Evolutionary conservation across 2,888 invertebrate species (phyloP).

Genomic region (Sesia bembeciformis): DNA sequence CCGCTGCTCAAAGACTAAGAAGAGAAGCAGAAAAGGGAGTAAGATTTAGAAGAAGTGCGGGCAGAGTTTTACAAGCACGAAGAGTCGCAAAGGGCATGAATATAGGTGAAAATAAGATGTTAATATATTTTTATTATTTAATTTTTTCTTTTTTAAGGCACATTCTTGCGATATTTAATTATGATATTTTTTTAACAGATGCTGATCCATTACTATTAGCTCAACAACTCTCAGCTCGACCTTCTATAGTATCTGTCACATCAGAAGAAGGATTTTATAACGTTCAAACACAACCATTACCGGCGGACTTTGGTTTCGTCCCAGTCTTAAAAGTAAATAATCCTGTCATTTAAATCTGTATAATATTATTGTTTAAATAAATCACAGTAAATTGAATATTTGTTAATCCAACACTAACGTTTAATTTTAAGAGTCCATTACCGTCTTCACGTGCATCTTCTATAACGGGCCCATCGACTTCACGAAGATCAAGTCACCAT

Average conservation of each 20-base stretch:
- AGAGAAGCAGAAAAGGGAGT: slow-evolving; percentile 64
- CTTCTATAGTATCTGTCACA: slow-evolving; percentile 64
- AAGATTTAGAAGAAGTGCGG: slow-evolving; percentile 58
- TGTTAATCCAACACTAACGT: background rate
- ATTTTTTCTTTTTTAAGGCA: background rate
- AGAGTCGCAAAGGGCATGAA: slow-evolving; percentile 64
- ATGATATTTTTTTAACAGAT: slow-evolving; percentile 23
- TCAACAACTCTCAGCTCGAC: slow-evolving; percentile 64
- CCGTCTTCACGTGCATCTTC: slow-evolving; percentile 55
- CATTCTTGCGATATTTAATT: background rate
- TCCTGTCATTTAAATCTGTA: background rate
- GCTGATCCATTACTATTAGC: slow-evolving; percentile 61
- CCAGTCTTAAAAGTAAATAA: slow-evolving; percentile 46
- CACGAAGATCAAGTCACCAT: slow-evolving; percentile 63
- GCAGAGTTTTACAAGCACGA: slow-evolving; percentile 58
- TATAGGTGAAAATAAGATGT: slow-evolving; percentile 33
- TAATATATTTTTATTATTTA: background rate
- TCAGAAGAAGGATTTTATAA: slow-evolving; percentile 61
- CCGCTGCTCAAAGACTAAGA: slow-evolving; percentile 54
- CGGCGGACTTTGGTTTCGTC: slow-evolving; percentile 62
- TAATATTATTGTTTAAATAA: no score
- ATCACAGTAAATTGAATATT: no score
- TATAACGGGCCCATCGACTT: slow-evolving; percentile 57
- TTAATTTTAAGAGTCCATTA: slow-evolving; percentile 35
- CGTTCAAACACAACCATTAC: slow-evolving; percentile 56